Evolutionary conservation across 2,113 vertebrate species (phyloP).

Genomic region (Donacobius atricapilla): DNA sequence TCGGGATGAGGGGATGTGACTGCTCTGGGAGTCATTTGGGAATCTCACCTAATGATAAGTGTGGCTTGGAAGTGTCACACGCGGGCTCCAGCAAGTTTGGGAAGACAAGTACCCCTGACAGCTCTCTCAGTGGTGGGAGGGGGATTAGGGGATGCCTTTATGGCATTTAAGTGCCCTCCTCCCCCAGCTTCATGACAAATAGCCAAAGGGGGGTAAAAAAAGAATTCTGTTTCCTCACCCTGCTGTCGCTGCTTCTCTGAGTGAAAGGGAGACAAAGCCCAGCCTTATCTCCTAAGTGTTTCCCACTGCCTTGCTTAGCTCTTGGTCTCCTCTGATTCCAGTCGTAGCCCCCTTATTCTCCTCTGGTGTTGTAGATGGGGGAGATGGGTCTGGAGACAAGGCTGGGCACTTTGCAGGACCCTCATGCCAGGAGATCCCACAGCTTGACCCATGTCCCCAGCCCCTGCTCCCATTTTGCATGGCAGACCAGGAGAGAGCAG

Average conservation of each 20-base stretch:
- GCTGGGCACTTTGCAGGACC: not conserved
- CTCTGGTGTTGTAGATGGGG: not conserved
- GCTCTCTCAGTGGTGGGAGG: not conserved
- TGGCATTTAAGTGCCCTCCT: not conserved
- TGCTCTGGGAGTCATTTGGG: not conserved
- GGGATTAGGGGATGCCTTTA: not conserved
- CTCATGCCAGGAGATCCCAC: fast-evolving
- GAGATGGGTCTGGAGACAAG: not conserved
- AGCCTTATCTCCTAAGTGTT: not conserved
- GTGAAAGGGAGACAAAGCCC: not conserved
- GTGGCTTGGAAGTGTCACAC: not conserved
- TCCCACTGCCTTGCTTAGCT: not conserved
- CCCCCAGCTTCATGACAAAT: not conserved
- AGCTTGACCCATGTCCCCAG: not conserved
- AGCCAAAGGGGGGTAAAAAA: not conserved
- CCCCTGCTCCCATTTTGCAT: not conserved
- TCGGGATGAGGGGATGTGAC: not conserved
- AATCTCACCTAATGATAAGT: not conserved
- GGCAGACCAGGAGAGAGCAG: not conserved
- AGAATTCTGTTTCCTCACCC: not conserved
- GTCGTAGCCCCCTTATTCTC: not conserved
- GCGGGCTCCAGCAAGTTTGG: not conserved
- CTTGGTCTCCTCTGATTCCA: not conserved
- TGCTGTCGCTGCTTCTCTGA: not conserved
- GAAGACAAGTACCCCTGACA: not conserved